Evolutionary conservation across 2,888 invertebrate species (phyloP).

Genomic region (Drosophila algonquin): DNA sequence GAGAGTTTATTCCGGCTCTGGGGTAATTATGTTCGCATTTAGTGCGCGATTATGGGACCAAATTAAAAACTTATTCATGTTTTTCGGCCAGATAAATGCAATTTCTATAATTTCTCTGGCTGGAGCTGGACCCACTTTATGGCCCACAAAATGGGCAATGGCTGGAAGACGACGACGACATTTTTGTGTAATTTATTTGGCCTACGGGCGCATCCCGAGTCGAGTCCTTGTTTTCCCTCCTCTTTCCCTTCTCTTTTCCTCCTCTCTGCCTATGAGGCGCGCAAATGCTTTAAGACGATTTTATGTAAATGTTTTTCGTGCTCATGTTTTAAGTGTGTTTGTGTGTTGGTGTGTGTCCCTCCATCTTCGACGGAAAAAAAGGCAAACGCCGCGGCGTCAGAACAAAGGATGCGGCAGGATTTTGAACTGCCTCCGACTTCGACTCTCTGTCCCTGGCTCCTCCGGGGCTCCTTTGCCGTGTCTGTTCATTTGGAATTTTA

Average conservation of each 20-base stretch:
- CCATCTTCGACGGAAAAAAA: constrained; percentile 55
- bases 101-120: constrained; percentile 48
- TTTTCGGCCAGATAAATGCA: constrained; percentile 53
- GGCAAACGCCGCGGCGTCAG: constrained; percentile 49
- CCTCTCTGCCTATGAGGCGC: constrained; percentile 54
- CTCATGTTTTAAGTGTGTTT: constrained; percentile 80
- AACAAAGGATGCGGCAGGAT: constrained; percentile 51
- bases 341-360: constrained; percentile 60
- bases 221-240: constrained; percentile 12
- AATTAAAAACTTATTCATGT: constrained; percentile 64
- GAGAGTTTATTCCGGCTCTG: constrained; percentile 38
- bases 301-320: constrained; percentile 80
- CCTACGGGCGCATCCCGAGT: constrained; percentile 63
- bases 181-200: constrained; percentile 76
- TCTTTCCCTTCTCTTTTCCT: not conserved
- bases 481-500: constrained; percentile 76
- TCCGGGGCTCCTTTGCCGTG: constrained; percentile 52
- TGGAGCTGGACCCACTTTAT: constrained; percentile 21
- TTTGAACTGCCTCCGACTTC: constrained; percentile 21
- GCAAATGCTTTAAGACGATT: constrained; percentile 80
- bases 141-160: constrained; percentile 67
- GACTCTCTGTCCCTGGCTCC: constrained; percentile 11
- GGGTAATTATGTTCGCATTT: constrained; percentile 62
- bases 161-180: constrained; percentile 57
- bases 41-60: constrained; percentile 35